phyloP scores from a whole-genome alignment of 2,113 vertebrate genomes.

The Eubucco bourcierii region DNA sequence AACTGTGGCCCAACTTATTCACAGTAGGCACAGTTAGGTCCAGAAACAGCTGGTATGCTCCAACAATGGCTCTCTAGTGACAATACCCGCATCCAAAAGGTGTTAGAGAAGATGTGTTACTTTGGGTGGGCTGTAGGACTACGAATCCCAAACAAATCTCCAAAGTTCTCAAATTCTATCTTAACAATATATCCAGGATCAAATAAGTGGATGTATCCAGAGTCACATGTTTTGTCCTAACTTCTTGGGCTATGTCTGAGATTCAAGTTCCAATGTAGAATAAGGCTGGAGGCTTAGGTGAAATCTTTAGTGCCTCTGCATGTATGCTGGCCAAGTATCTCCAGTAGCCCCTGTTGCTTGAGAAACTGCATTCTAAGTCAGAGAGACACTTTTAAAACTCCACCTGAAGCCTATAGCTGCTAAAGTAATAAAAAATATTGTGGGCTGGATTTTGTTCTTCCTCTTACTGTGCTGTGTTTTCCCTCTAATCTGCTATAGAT shows the following conservation, averaged over 20 bases:
- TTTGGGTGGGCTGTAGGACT: not conserved
- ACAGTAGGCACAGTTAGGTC: not conserved
- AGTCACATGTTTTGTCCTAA: not conserved
- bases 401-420: not conserved
- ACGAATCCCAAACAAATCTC: not conserved
- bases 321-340: not conserved
- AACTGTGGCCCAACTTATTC: not conserved
- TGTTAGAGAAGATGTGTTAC: not conserved
- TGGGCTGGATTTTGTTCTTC: not conserved
- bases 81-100: not conserved
- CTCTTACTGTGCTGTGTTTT: not conserved
- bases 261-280: not conserved
- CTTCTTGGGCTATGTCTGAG: not conserved
- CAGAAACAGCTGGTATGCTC: not conserved
- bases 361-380: not conserved
- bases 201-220: not conserved
- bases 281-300: not conserved
- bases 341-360: not conserved
- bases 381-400: not conserved
- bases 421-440: not conserved
- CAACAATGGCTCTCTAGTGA: not conserved
- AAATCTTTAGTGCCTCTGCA: not conserved
- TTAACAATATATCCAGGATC: not conserved
- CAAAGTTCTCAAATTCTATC: not conserved
- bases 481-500: constrained; percentile 9